Evolutionary conservation across 2,888 invertebrate genomes (phyloP).

Genomic region (Doris montereyensis): DNA sequence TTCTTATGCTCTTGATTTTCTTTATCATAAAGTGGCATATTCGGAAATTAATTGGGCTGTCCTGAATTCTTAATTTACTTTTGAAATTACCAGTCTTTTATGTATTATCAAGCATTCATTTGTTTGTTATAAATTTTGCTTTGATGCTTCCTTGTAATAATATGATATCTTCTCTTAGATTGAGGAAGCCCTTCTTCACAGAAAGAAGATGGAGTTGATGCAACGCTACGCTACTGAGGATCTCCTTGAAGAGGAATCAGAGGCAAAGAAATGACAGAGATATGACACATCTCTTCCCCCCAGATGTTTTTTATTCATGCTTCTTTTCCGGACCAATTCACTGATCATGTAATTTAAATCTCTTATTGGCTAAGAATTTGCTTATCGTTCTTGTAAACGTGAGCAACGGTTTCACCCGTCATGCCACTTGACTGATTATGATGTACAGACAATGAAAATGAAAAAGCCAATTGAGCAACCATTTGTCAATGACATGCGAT

Average conservation of each 20-base stretch:
- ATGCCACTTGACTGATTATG: no score
- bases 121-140: background rate
- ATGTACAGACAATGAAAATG: no score
- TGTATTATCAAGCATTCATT: no score
- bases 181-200: slow-evolving; percentile 89
- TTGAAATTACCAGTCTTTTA: background rate
- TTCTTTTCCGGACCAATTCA: no score
- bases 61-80: background rate
- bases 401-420: no score
- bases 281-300: no score
- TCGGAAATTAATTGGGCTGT: background rate
- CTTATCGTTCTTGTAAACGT: no score
- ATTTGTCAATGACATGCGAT: no score
- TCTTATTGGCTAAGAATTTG: no score
- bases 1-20: background rate
- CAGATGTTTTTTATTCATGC: no score
- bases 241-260: slow-evolving; percentile 71
- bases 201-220: slow-evolving; percentile 93
- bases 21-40: background rate
- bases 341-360: no score
- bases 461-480: no score
- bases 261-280: slow-evolving; percentile 71
- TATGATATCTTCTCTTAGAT: slow-evolving; percentile 74
- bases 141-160: background rate
- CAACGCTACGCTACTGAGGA: slow-evolving; percentile 81